phyloP scores from a whole-genome alignment of 1,140 invertebrate genomes.

The Drosophila rufa region DNA sequence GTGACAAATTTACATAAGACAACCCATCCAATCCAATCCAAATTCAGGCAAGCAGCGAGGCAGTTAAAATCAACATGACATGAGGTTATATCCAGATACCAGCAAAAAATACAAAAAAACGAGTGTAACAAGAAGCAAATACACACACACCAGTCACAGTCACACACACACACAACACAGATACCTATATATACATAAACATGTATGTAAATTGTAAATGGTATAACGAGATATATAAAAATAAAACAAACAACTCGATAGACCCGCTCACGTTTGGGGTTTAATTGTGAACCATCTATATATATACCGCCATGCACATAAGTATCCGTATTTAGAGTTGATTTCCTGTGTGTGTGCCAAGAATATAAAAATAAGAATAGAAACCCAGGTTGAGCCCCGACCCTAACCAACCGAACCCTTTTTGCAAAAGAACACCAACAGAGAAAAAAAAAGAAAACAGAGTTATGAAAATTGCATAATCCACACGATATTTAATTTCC shows the following conservation, averaged over 20 bases:
- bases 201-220: slow-evolving; percentile 69
- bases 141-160: slow-evolving; percentile 16
- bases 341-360: slow-evolving; percentile 43
- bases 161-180: slow-evolving; percentile 20
- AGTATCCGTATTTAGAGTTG: slow-evolving; percentile 55
- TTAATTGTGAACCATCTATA: slow-evolving; percentile 55
- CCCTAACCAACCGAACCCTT: slow-evolving; percentile 16
- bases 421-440: slow-evolving; percentile 13
- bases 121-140: slow-evolving; percentile 21
- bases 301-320: slow-evolving; percentile 41
- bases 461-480: slow-evolving; percentile 44
- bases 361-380: slow-evolving; percentile 32
- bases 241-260: slow-evolving; percentile 47
- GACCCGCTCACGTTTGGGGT: slow-evolving; percentile 53
- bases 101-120: slow-evolving; percentile 1
- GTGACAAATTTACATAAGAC: slow-evolving; percentile 49
- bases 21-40: slow-evolving; percentile 45
- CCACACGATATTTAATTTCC: slow-evolving; percentile 27
- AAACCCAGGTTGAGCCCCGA: slow-evolving; percentile 21
- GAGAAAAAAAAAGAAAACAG: slow-evolving; percentile 4
- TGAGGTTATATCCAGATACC: slow-evolving; percentile 19
- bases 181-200: slow-evolving; percentile 21
- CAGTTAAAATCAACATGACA: slow-evolving; percentile 59
- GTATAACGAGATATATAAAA: slow-evolving; percentile 40
- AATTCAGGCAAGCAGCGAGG: slow-evolving; percentile 40